Base-by-base conservation (phyloP, 2,888 invertebrate species). In the Amiota mariae region DNA sequence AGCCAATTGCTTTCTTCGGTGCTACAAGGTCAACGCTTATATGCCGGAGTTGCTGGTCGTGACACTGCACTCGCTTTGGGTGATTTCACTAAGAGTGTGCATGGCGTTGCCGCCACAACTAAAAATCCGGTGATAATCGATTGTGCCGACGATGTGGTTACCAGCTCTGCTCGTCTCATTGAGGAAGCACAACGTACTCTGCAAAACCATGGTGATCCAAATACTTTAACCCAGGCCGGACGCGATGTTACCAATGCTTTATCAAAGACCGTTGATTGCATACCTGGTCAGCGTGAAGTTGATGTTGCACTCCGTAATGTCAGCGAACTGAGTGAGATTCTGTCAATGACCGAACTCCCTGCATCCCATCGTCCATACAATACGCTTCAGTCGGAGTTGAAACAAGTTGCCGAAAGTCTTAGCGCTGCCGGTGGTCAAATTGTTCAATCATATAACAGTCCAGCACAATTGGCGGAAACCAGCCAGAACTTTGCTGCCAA, bases 261-360 rank as follows among this genome's bases (percentile, higher is more conserved):
- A 10, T 92, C 92, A 9, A 91, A 91, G 57, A 92, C 93, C 0
- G 93, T 98, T 71, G 95, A 95, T 79, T 96, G 96, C 77, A 92
- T 98, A 61, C 98, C 98, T 0, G 97, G 98, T 0, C 97, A 98
- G 88, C 94, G 95, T 72, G 98, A 98, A 87, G 95, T 99, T n/a
- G 98, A 98, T 87, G 93, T 94, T 20, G 96, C 97, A 0, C 93
- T 97, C 81, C 93, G 94, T 77, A 94, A 93, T 81, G 96, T 98
- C 79, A 94, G 93, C 75, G 94, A 95, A 81, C 93, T 94, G 61
- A 92, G 94, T 68, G 93, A 95, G 81, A 93, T 94, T 12, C 91
- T 97, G 20, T 93, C 94, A 78, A 92, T 92, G 88, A 93, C 93
- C 57, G 93, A 95, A 85, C 96, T 95, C 89, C 97, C 96, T 6